These are phyloP conservation scores for Melopsittacus undulatus DNA, from an alignment of 2,797 vertebrate species.

Conservation along the genomic window DNA sequence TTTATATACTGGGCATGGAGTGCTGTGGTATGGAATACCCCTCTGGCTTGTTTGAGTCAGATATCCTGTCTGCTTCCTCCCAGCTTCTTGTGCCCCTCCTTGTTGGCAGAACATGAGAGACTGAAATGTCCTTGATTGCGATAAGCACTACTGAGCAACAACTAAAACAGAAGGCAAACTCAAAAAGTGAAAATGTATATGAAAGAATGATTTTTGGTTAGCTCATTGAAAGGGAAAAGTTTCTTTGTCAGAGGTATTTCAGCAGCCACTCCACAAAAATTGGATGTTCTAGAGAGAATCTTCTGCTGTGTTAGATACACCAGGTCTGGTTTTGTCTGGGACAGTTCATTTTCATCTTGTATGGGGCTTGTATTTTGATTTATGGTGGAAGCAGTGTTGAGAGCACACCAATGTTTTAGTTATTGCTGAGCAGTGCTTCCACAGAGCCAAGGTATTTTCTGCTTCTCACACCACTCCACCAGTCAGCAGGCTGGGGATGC, in stretches of 20 bases:
- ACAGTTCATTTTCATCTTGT: background rate
- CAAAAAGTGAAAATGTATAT: background rate
- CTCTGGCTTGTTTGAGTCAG: too few relatives aligned
- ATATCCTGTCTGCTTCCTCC: background rate
- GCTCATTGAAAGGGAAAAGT: background rate
- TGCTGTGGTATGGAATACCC: too few relatives aligned
- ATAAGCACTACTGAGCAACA: background rate
- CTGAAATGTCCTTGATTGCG: background rate
- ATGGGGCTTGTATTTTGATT: background rate
- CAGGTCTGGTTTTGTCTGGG: background rate
- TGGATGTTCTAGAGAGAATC: background rate
- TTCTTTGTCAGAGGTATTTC: background rate
- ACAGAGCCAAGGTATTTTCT: background rate
- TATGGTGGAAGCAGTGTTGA: background rate
- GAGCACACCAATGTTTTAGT: background rate
- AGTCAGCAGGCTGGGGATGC: background rate
- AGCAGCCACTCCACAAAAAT: background rate
- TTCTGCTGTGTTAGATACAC: background rate
- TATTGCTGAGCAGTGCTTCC: background rate
- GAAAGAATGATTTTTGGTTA: background rate
- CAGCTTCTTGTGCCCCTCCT: background rate
- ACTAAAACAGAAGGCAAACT: background rate
- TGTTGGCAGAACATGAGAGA: background rate
- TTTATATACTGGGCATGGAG: too few relatives aligned
- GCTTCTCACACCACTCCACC: background rate